Percentiles rank a stretch among this genome's conserved stretches.
Conservation (phyloP, 2,797 vertebrate species). For the Squalus acanthias region DNA sequence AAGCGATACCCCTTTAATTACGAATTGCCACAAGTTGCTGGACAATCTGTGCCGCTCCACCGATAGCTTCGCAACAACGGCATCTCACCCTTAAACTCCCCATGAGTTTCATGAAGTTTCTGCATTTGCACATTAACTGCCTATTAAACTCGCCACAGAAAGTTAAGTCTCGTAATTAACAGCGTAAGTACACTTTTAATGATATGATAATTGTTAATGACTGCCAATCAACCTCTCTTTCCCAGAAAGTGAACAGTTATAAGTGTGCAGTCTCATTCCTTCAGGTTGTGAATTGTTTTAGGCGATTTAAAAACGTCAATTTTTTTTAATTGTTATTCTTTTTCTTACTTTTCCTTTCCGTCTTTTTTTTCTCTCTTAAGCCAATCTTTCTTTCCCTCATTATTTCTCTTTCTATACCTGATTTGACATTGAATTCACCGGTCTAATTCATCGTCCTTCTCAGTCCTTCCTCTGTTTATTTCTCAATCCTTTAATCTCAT, state of each 20-base stretch:
- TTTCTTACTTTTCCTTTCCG: background rate
- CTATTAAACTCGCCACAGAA: background rate
- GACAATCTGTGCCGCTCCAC: background rate
- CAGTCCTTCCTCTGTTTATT: background rate
- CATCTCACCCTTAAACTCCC: background rate
- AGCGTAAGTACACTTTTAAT: background rate
- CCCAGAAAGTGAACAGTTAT: too few species aligned
- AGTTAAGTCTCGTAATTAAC: background rate
- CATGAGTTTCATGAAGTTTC: background rate
- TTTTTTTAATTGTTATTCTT: background rate
- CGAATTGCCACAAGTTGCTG: background rate
- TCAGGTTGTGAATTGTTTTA: too few species aligned
- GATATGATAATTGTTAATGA: too few species aligned
- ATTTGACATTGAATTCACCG: background rate
- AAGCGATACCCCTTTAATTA: background rate
- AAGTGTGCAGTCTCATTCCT: too few species aligned
- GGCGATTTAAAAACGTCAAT: too few species aligned
- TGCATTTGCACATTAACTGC: background rate
- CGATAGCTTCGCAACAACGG: background rate
- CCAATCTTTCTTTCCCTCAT: background rate
- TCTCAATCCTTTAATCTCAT: background rate
- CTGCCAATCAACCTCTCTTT: too few species aligned
- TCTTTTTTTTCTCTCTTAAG: background rate
- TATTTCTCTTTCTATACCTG: background rate
- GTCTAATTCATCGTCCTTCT: background rate